phyloP scores from a whole-genome alignment of 2,888 invertebrate species.

The Catonia carolina region DNA sequence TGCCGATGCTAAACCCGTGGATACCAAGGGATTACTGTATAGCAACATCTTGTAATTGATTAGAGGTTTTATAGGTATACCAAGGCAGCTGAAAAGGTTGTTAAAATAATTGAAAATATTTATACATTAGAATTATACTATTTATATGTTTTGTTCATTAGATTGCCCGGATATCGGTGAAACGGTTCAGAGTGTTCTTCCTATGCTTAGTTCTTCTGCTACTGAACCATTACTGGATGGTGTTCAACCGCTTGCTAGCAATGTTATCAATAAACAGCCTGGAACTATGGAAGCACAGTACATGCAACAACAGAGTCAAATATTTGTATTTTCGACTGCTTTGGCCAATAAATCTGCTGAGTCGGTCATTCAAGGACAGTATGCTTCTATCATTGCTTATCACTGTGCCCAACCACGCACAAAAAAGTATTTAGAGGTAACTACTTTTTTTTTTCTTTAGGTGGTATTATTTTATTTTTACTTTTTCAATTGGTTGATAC shows the following conservation, averaged over 20 bases:
- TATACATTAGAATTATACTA: too few relatives aligned
- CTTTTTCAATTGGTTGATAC: not conserved
- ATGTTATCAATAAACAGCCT: constrained; percentile 68
- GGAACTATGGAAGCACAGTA: constrained; percentile 75
- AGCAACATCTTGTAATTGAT: too few relatives aligned
- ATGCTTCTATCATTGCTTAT: constrained; percentile 86
- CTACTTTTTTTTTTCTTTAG: constrained; percentile 20
- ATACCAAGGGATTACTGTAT: too few relatives aligned
- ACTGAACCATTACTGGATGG: constrained; percentile 32
- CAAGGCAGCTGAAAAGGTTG: too few relatives aligned
- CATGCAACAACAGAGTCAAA: constrained; percentile 95
- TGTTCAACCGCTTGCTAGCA: constrained; percentile 65
- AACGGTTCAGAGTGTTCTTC: constrained; percentile 31
- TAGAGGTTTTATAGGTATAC: too few relatives aligned
- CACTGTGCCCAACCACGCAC: constrained; percentile 94
- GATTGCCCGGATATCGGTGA: constrained; percentile 17
- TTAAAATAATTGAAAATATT: too few relatives aligned
- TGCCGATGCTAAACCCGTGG: too few relatives aligned
- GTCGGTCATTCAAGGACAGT: constrained; percentile 81
- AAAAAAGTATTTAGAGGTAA: constrained; percentile 86
- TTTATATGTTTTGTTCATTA: too few relatives aligned
- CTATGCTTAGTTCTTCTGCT: constrained; percentile 26
- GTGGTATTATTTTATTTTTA: not conserved
- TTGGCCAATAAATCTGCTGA: constrained; percentile 94
- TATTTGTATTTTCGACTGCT: constrained; percentile 93